Evolutionary conservation across 2,888 invertebrate genomes (phyloP), one percentile per base, ranked within the genome.

Genomic region (Psylliodes chrysocephalus): DNA sequence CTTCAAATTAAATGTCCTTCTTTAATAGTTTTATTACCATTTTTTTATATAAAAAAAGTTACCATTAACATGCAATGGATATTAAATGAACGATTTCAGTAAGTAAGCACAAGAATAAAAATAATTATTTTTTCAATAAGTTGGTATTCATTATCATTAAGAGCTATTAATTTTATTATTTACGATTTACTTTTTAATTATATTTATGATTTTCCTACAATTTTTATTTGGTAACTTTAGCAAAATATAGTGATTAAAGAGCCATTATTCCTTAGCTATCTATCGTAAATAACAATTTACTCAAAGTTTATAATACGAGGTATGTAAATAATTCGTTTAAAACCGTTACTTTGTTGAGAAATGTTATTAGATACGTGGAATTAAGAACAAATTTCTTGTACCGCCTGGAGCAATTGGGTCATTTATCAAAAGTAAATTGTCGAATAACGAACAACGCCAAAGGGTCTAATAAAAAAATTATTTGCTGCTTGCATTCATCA

Each of bases 361-460:
- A 52, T 38, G 33, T 52, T 52, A 52, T 52, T 52, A 52, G 52
- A 35, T 52, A 35, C 52, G 17, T 52, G 38, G 52, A 52, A 52
- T 52, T 52, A 52, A 52, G 38, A 52, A 52, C 52, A 19, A 52
- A 52, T 52, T 35, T 52, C 35, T 35, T 52, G 18, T 30, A 38
- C 19, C n/a, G 52, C 52, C 52, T 52, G 6, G 18, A 19, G 52
- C 52, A n/a, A 35, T 10, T 1, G 5, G 19, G 35, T 52, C 52
- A 52, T 52, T 52, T 52, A 52, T 52, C 52, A 52, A 52, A 52
- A 52, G 12, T 35, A 38, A 52, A 52, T 22, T 52, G 35, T 52
- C 38, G 52, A 52, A 52, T 17, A 51, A 30, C 33, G 33, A 22
- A 51, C 7, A 35, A 18, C 15, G 52, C 52, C 52, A 2, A n/a